Conservation (phyloP, 2,113 vertebrate genomes). For the Diadophis punctatus region DNA sequence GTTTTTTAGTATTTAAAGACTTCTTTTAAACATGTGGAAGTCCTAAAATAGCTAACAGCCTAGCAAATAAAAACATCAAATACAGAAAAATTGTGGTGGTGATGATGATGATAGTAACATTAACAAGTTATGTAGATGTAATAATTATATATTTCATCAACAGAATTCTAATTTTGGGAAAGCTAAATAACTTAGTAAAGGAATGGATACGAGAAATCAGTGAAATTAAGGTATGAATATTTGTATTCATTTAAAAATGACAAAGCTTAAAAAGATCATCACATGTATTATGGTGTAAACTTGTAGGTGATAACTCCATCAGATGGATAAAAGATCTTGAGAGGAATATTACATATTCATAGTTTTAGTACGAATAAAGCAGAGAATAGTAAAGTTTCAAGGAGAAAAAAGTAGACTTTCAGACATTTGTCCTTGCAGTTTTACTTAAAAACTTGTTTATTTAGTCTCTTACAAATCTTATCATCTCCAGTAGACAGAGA, state of each 20-base stretch:
- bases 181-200: slow-evolving; percentile 84
- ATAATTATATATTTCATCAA: slow-evolving; percentile 51
- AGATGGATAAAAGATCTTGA: background rate
- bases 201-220: slow-evolving; percentile 89
- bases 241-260: background rate
- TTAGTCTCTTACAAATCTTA: background rate
- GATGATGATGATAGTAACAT: background rate
- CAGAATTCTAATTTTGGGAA: slow-evolving; percentile 87
- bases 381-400: background rate
- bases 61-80: background rate
- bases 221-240: slow-evolving; percentile 78
- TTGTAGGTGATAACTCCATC: background rate
- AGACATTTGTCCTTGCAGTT: background rate
- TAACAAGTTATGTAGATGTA: background rate
- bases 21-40: background rate
- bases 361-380: background rate
- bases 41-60: background rate
- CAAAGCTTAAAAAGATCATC: background rate
- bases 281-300: background rate
- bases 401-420: background rate
- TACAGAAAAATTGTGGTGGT: background rate
- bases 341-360: background rate
- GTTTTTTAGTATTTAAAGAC: background rate
- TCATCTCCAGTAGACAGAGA: background rate
- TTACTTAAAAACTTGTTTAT: background rate